phyloP scores from a whole-genome alignment of 2,797 vertebrate species.

The Peromyscus attwateri region DNA sequence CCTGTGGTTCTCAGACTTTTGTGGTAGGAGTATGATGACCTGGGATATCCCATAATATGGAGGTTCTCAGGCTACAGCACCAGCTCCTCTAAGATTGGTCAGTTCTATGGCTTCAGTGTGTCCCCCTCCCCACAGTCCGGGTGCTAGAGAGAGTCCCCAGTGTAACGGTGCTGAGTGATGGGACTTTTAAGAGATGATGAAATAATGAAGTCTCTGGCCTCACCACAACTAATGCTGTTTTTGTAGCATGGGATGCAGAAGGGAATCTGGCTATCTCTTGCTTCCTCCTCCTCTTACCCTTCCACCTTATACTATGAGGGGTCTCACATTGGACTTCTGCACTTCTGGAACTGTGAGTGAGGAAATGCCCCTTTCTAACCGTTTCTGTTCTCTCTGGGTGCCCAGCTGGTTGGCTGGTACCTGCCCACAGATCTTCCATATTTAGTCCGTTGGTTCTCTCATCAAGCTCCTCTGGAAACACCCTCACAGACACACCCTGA shows the following conservation, averaged over 20 bases:
- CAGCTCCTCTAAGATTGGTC: not conserved
- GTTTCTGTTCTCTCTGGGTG: not conserved
- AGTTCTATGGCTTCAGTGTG: not conserved
- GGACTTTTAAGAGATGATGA: not conserved
- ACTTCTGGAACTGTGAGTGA: not conserved
- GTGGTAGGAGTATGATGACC: not conserved
- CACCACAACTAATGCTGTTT: too few relatives aligned
- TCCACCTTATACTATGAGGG: not conserved
- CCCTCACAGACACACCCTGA: not conserved
- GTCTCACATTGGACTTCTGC: not conserved
- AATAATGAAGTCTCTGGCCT: not conserved
- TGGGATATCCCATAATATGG: not conserved
- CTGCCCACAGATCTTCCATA: not conserved
- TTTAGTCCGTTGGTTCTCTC: not conserved
- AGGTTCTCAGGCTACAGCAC: constrained; percentile 14
- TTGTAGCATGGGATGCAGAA: too few relatives aligned
- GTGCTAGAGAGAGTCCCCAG: not conserved
- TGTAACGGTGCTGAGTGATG: too few relatives aligned
- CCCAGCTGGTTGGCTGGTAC: not conserved
- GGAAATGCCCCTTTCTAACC: not conserved
- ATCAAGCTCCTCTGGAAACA: not conserved
- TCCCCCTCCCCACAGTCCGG: not conserved
- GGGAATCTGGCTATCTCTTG: not conserved
- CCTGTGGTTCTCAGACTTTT: not conserved
- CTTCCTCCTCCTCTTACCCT: not conserved